A percentile compares a stretch with the other conserved stretches of the same genome.
Evolutionary conservation across 92 coral and sea anemone species (phyloP).

Genomic region (Pocillopora grandis): DNA sequence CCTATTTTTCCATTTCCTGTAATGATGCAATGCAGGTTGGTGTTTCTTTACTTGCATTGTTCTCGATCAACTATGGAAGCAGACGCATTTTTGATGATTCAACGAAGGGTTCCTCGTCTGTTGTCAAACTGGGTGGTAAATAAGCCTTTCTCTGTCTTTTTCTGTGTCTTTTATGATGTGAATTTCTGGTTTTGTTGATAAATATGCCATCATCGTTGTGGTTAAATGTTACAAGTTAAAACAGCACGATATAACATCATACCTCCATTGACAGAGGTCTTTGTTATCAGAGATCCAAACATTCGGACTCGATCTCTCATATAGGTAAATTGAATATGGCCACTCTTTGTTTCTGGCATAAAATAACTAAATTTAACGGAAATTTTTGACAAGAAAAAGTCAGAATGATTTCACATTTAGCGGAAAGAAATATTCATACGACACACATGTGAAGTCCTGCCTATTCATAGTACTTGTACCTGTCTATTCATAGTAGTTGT

Average conservation of each 20-base stretch:
- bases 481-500: not conserved
- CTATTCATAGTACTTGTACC: no score
- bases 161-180: not conserved
- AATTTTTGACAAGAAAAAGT: not conserved
- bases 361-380: not conserved
- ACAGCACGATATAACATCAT: not conserved
- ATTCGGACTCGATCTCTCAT: not conserved
- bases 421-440: no score
- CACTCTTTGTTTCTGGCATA: not conserved
- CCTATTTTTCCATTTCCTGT: conserved; percentile 11
- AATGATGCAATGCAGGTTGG: conserved; percentile 15
- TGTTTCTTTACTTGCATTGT: conserved; percentile 1
- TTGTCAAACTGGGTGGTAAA: conserved; percentile 70
- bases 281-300: not conserved
- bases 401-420: not conserved
- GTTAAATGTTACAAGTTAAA: not conserved
- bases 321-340: not conserved
- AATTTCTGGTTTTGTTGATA: not conserved
- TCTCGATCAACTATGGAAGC: conserved; percentile 53
- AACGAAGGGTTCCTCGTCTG: conserved; percentile 57
- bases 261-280: not conserved
- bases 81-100: conserved; percentile 61
- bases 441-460: no score
- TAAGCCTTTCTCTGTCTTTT: not conserved
- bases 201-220: not conserved